Evolutionary conservation across 2,888 invertebrate species (phyloP).

Genomic region (Sialis fuliginosa): DNA sequence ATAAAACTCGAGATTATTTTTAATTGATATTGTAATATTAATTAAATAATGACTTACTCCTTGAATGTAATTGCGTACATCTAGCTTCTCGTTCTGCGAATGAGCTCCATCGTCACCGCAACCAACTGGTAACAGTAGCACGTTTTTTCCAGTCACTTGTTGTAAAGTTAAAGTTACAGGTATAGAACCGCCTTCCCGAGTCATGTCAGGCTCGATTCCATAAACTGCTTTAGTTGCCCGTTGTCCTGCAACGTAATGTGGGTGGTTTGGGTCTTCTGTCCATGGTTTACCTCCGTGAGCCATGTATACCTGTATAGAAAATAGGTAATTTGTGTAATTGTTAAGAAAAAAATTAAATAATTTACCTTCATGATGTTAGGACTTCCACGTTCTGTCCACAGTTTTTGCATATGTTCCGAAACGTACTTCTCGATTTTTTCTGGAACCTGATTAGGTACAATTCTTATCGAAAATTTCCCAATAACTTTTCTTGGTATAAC

Average conservation of each 20-base stretch:
- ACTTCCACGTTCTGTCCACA: slow-evolving; percentile 64
- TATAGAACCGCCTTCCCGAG: slow-evolving; percentile 94
- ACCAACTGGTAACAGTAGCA: slow-evolving; percentile 87
- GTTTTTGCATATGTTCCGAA: slow-evolving; percentile 51
- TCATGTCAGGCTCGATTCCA: slow-evolving; percentile 80
- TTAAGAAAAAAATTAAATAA: background rate
- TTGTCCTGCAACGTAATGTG: slow-evolving; percentile 80
- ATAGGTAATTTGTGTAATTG: background rate
- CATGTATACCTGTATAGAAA: slow-evolving; percentile 21
- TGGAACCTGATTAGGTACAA: slow-evolving; percentile 89
- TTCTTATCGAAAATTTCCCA: slow-evolving; percentile 92
- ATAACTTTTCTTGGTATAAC: slow-evolving; percentile 86
- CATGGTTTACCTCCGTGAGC: slow-evolving; percentile 73
- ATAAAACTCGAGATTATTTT: too few species aligned
- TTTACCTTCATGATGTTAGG: slow-evolving; percentile 68
- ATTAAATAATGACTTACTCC: slow-evolving; percentile 49
- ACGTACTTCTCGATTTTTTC: slow-evolving; percentile 68
- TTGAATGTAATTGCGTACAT: slow-evolving; percentile 81
- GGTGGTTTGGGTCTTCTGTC: slow-evolving; percentile 84
- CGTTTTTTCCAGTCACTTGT: slow-evolving; percentile 83
- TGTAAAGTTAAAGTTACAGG: slow-evolving; percentile 89
- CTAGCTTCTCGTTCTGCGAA: slow-evolving; percentile 95
- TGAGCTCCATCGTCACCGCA: slow-evolving; percentile 95
- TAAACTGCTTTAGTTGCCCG: slow-evolving; percentile 71
- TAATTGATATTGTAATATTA: too few species aligned